A percentile compares a stretch with the other conserved stretches of the same genome.
Evolutionary conservation across 1,140 invertebrate species (phyloP).

Genomic region (Euschistus heros): DNA sequence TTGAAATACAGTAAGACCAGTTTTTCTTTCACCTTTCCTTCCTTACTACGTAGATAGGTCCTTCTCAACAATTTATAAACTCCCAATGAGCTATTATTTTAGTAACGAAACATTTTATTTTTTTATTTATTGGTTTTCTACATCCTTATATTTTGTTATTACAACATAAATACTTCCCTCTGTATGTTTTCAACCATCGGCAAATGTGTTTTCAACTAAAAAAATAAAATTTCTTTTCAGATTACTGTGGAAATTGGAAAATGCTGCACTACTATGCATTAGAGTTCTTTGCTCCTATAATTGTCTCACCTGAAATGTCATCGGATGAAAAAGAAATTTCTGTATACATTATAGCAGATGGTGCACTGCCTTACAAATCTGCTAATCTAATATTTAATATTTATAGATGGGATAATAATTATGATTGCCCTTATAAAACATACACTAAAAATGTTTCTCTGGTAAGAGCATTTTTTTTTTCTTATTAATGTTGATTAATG

Average conservation of each 20-base stretch:
- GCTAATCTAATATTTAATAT: slow-evolving; percentile 23
- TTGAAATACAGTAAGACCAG: no score
- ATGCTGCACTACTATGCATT: slow-evolving; percentile 85
- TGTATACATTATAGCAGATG: slow-evolving; percentile 40
- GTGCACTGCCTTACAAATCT: slow-evolving; percentile 35
- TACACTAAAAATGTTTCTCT: slow-evolving; percentile 6
- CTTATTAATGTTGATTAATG: neutral
- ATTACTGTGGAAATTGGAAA: slow-evolving; percentile 75
- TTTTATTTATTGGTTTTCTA: neutral
- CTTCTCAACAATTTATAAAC: no score
- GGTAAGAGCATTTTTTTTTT: slow-evolving; percentile 5
- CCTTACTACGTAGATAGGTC: no score
- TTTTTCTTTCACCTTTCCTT: no score
- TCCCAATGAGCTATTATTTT: neutral
- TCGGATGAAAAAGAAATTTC: slow-evolving; percentile 31
- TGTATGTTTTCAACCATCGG: neutral
- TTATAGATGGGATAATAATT: neutral
- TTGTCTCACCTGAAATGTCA: slow-evolving; percentile 45
- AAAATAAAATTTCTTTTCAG: slow-evolving; percentile 38
- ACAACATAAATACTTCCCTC: no score
- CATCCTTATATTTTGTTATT: neutral
- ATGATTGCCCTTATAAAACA: slow-evolving; percentile 10
- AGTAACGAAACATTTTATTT: neutral
- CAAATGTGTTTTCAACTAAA: neutral
- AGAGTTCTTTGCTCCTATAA: slow-evolving; percentile 68